phyloP scores from a whole-genome alignment of 1,140 invertebrate species.

The Trachelipus rathkii region DNA sequence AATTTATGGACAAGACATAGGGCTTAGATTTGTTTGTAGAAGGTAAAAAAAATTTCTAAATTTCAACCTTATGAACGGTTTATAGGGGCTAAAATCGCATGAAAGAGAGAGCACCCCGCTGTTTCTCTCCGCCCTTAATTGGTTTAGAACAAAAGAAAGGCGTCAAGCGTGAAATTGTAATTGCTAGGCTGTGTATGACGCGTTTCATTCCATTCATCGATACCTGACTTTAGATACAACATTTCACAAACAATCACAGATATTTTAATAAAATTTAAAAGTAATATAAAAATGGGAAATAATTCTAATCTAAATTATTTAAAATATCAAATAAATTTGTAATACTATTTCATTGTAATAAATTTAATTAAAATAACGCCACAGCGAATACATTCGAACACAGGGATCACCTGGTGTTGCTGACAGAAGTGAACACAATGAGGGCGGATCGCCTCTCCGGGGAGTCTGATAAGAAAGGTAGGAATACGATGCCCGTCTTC shows the following conservation, averaged over 20 bases:
- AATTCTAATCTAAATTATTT: no score
- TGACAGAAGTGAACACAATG: neutral
- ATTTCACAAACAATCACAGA: no score
- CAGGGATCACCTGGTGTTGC: neutral
- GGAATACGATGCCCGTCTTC: neutral
- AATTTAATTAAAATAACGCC: neutral
- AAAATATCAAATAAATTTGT: no score
- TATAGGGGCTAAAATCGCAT: slow-evolving; percentile 8
- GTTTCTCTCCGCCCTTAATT: slow-evolving; percentile 10
- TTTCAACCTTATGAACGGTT: slow-evolving; percentile 2
- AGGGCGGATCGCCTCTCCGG: neutral
- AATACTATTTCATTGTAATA: neutral
- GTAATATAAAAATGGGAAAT: no score
- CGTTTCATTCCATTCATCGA: neutral
- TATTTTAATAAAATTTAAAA: no score
- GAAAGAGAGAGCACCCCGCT: neutral
- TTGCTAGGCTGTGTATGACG: slow-evolving; percentile 1
- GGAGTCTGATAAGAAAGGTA: neutral
- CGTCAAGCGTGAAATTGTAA: slow-evolving; percentile 22
- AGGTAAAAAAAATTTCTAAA: neutral
- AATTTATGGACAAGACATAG: slow-evolving; percentile 8
- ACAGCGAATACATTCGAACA: neutral
- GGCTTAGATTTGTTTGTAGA: neutral
- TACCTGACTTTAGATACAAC: neutral
- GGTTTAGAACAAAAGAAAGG: slow-evolving; percentile 11